These are phyloP conservation scores for Toxostoma redivivum DNA, from an alignment of 2,113 vertebrate species.

Conservation along the genomic window DNA sequence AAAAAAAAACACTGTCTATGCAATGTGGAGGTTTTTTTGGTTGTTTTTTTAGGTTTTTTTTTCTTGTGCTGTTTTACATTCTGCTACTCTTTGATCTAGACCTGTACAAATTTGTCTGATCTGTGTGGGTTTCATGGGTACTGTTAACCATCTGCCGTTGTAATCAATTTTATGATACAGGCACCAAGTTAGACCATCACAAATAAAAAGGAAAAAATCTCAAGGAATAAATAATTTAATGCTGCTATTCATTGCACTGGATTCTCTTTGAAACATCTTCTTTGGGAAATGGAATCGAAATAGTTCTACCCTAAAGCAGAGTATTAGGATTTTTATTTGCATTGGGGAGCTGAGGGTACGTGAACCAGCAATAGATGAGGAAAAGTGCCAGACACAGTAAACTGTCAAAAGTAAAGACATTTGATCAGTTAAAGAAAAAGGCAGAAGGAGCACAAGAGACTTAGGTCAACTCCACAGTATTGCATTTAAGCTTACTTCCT, in stretches of 20 bases:
- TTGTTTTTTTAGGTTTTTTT: too few species aligned
- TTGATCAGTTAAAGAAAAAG: neutral
- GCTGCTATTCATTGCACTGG: neutral
- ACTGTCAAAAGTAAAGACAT: neutral
- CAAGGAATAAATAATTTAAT: neutral
- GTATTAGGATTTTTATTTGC: neutral
- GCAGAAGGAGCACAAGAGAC: neutral
- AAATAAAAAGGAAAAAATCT: neutral
- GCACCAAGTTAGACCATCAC: neutral
- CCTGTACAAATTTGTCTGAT: neutral
- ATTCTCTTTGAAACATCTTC: neutral
- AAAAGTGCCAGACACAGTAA: neutral
- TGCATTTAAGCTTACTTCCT: neutral
- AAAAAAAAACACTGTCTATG: neutral
- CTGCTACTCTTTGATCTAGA: neutral
- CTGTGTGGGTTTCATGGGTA: neutral
- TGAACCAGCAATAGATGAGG: neutral
- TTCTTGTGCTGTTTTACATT: neutral
- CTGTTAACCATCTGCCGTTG: neutral
- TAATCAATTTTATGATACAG: neutral
- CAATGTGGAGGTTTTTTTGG: neutral
- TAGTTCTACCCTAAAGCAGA: neutral
- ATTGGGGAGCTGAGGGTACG: neutral
- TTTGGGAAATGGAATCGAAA: neutral
- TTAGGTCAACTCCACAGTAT: neutral